These are phyloP conservation scores for Sturnira hondurensis DNA, from an alignment of 2,113 vertebrate genomes.

Conservation along the genomic window DNA sequence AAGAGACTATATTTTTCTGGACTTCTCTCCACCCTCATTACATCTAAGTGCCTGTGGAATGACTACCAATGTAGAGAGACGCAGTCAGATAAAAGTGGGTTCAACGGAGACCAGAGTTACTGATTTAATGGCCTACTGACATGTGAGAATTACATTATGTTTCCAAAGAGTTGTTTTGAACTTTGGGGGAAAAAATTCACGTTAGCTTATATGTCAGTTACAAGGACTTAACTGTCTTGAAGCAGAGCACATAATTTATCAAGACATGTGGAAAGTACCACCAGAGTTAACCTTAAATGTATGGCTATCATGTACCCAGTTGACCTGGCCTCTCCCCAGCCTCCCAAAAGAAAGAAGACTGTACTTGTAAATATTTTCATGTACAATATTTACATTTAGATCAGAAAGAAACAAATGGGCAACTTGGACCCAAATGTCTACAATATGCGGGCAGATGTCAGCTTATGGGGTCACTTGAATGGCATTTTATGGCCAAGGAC, in stretches of 20 bases:
- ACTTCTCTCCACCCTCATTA: not conserved
- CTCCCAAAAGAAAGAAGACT: slow-evolving; percentile 66
- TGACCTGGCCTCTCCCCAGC: slow-evolving; percentile 61
- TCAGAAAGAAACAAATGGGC: slow-evolving; percentile 71
- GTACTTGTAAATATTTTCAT: slow-evolving; percentile 78
- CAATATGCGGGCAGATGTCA: slow-evolving; percentile 74
- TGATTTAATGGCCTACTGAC: not conserved
- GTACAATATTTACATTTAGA: slow-evolving; percentile 80
- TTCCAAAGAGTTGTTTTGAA: not conserved
- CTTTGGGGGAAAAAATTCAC: not conserved
- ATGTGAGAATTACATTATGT: not conserved
- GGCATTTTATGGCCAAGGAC: slow-evolving; percentile 69
- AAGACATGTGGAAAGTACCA: slow-evolving; percentile 73
- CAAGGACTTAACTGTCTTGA: slow-evolving; percentile 49
- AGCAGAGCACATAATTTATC: slow-evolving; percentile 78
- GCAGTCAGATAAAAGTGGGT: not conserved
- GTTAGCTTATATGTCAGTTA: slow-evolving; percentile 54
- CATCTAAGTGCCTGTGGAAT: not conserved
- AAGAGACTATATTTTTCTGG: not conserved
- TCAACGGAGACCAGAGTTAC: not conserved
- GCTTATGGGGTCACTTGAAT: slow-evolving; percentile 66
- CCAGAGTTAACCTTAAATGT: slow-evolving; percentile 71
- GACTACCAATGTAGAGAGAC: not conserved
- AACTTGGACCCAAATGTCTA: slow-evolving; percentile 75
- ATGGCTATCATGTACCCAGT: slow-evolving; percentile 58